Evolutionary conservation across 2,888 invertebrate species (phyloP), one percentile per base, ranked within the genome.

Genomic region (Meloe dianella): DNA sequence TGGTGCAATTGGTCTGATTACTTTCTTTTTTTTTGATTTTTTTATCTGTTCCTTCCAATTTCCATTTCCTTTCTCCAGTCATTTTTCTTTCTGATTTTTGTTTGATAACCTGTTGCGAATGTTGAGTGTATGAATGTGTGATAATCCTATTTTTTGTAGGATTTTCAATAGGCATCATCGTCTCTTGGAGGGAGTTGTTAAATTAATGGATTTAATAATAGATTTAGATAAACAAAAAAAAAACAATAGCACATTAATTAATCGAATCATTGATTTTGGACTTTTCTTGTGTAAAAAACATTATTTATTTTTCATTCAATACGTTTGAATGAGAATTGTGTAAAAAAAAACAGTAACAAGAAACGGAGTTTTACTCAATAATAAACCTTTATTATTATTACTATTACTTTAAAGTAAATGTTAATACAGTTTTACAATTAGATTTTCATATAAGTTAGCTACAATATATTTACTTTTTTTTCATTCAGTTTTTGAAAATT

Each of bases 81-180:
- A 20, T 24, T n/a, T 63, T 10, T 29, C 30, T 56, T 54, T 35
- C 41, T 61, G 60, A 63, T 63, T 57, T 60, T 63, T 60, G 24
- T 59, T 58, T 59, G 24, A 30, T 59, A 24, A 35, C 57, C 58
- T 64, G 71, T 66, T 64, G 24, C 24, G 51, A 24, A 22, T 51
- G 51, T 51, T 69, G 71, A 54, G 54, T 69, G 73, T 51, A 30
- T 65, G 64, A 51, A 24, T 68, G 70, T 60, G 38, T 58, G 66
- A 58, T 70, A 70, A 69, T 69, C 65, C 70, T 73, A 69, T 68
- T 70, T 71, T 71, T 72, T 73, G 63, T 69, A 68, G 68, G 68
- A 68, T 68, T 68, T 65, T 64, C 65, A 63, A 57, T 68, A 68
- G 65, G 68, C 65, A 57, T 65, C 64, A 62, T 61, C 51, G 51